Base-by-base conservation (phyloP, 2,797 vertebrate genomes). In the Xerus rutilus region DNA sequence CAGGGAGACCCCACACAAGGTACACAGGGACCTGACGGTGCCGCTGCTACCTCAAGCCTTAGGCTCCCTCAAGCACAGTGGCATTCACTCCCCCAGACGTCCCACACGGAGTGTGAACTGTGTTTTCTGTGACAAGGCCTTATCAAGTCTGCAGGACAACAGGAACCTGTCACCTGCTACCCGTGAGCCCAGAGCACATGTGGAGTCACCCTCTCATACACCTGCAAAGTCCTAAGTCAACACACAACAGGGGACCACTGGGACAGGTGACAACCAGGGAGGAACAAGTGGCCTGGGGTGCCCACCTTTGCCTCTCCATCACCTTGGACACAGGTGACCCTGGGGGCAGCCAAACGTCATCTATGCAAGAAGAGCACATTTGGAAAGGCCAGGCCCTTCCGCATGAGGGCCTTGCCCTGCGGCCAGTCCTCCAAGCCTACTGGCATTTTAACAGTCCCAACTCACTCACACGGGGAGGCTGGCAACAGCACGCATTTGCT, bases 241-340 rank as follows among this genome's bases (percentile, higher is more conserved):
- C 0, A 1, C 9, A 28, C 39, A 25, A n/a, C 13, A 67, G 35
- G 49, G 0, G 25, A 14, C 74, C 30, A 9, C 4, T 2, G 13
- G 21, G 5, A 39, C 13, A 5, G 13, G 7, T 0, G 18, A 6
- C 0, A 15, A 4, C 54, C 17, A 1, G 12, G 0, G 10, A 11
- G 7, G 6, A 69, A 0, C 65, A 21, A 21, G 65, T 15, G 17
- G 32, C 43, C 11, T 23, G 39, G 17, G 62, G 52, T 4, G 3
- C 59, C 43, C n/a, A 23, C 54, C 5, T 32, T 1, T 54, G 57
- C 43, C 39, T 3, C 70, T 39, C 8, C 2, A 0, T 11, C 20
- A 3, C 64, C 35, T 0, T 2, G 45, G 47, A 25, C 14, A 20
- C 15, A 43, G 21, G 45, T 4, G 17, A 10, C 0, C 32, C 72